Evolutionary conservation across 92 coral and sea anemone species (phyloP).

Genomic region (Bergia sp.): DNA sequence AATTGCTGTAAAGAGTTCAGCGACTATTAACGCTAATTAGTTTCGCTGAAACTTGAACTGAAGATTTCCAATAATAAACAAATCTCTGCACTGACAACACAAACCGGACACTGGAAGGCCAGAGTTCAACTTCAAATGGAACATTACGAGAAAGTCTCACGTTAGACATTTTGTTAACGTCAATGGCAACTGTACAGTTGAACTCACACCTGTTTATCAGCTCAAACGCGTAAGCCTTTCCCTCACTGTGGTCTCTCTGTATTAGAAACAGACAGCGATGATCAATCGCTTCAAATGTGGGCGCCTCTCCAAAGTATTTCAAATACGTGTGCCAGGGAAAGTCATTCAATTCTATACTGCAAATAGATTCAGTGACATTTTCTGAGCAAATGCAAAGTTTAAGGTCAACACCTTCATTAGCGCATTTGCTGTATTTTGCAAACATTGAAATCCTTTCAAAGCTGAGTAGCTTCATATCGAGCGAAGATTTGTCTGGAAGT

Average conservation of each 20-base stretch:
- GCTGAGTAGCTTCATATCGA: constrained; percentile 62
- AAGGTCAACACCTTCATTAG: constrained; percentile 64
- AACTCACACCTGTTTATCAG: constrained; percentile 61
- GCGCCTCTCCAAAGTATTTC: too few relatives aligned
- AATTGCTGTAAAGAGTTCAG: not conserved
- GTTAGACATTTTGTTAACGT: constrained; percentile 45
- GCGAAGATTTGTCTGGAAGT: constrained; percentile 38
- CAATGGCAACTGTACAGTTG: constrained; percentile 16
- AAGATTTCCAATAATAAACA: constrained; percentile 31
- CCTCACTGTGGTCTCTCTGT: constrained; percentile 51
- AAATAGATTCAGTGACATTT: too few relatives aligned
- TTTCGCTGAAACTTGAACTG: not conserved
- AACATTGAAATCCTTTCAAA: constrained; percentile 69
- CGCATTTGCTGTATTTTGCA: constrained; percentile 71
- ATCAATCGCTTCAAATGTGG: not conserved
- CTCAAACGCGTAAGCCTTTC: constrained; percentile 59
- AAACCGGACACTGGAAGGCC: constrained; percentile 64
- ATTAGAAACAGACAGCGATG: constrained; percentile 48
- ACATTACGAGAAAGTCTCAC: constrained; percentile 59
- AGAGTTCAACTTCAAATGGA: constrained; percentile 52
- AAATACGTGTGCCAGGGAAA: too few relatives aligned
- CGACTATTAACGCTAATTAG: not conserved
- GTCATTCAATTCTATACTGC: too few relatives aligned
- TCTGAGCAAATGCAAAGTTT: constrained; percentile 78
- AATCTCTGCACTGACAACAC: constrained; percentile 60